Conservation (phyloP, 92 coral and sea anemone species). For the Umimayanthus kanabou region DNA sequence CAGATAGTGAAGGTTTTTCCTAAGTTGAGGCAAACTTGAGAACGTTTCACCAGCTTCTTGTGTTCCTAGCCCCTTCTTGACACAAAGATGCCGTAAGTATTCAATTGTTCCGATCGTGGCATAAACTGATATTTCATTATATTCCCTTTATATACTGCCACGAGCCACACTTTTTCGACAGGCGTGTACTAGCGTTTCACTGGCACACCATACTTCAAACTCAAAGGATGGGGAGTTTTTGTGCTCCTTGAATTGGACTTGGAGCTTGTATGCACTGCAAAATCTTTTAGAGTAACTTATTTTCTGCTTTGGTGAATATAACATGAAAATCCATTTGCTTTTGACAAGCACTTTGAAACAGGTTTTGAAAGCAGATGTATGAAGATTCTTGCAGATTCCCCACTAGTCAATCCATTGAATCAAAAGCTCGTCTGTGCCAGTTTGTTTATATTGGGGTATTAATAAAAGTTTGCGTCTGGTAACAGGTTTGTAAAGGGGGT, state of each 20-base stretch:
- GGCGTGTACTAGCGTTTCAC: not conserved
- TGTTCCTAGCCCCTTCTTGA: not conserved
- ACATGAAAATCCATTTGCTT: not conserved
- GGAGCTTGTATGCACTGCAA: not conserved
- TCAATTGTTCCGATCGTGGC: not conserved
- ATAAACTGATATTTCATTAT: not conserved
- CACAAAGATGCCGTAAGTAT: slow-evolving; percentile 23
- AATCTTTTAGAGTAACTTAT: not conserved
- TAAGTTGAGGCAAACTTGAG: not conserved
- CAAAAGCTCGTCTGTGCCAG: not conserved
- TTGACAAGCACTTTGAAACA: not conserved
- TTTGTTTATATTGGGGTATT: not conserved
- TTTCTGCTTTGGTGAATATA: not conserved
- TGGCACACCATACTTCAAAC: not conserved
- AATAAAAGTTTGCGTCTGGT: no score
- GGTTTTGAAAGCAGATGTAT: not conserved
- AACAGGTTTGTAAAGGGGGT: no score
- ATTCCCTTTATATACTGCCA: not conserved
- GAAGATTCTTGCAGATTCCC: not conserved
- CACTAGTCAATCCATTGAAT: not conserved
- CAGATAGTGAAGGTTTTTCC: not conserved
- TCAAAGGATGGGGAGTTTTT: not conserved
- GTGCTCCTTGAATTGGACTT: not conserved
- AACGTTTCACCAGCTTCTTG: not conserved
- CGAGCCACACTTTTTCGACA: not conserved